These are phyloP conservation scores for Montipora sp. DNA, from an alignment of 64 coral and sea anemone genomes.

Conservation along the genomic window DNA sequence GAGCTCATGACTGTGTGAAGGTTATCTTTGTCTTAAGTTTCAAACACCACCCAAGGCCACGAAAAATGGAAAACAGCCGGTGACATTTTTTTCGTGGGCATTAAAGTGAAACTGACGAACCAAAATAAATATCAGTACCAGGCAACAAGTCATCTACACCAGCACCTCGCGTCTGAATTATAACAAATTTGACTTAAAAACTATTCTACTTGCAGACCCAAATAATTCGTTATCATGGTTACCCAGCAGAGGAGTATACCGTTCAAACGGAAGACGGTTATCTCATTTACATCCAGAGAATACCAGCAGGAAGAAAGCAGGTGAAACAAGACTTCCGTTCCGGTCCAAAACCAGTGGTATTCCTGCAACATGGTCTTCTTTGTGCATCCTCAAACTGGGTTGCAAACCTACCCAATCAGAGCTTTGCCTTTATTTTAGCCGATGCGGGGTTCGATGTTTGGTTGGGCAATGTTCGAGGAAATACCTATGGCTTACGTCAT, in stretches of 20 bases:
- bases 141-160: no score
- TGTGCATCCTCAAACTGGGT: slow-evolving; percentile 75
- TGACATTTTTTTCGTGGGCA: no score
- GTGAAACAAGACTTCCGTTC: background rate
- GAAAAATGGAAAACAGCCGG: no score
- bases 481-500: slow-evolving; percentile 83
- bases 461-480: slow-evolving; percentile 89
- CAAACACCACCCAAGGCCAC: no score
- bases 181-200: no score
- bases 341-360: slow-evolving; percentile 42
- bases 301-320: slow-evolving; percentile 67
- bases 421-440: slow-evolving; percentile 83
- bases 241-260: slow-evolving; percentile 84
- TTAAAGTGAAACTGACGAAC: no score
- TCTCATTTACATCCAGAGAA: slow-evolving; percentile 80
- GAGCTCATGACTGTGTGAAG: no score
- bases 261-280: slow-evolving; percentile 89
- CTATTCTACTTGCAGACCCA: slow-evolving; percentile 56
- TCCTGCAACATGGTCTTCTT: slow-evolving; percentile 84
- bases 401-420: slow-evolving; percentile 71
- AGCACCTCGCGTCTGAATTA: no score
- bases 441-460: slow-evolving; percentile 90
- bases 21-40: no score
- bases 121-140: no score
- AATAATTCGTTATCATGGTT: slow-evolving; percentile 89